Base-by-base conservation (phyloP, 2,797 vertebrate genomes). In the Poecilia gillii region DNA sequence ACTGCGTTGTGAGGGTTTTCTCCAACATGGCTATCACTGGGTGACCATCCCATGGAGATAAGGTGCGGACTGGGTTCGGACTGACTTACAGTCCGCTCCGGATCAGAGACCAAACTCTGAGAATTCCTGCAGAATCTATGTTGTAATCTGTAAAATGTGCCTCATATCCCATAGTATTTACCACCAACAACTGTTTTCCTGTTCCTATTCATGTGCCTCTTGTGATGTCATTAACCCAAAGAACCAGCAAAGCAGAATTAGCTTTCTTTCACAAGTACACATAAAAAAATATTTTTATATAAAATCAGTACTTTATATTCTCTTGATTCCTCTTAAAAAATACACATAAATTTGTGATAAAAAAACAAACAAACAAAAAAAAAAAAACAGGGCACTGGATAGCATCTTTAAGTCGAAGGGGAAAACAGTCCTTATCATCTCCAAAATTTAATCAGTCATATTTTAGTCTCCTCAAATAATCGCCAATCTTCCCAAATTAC, bases 401-500 rank as follows among this genome's bases (percentile, higher is more conserved):
- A 31, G 14, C 1, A n/a, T 9, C 62, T 41, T 72, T 31, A 72
- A 49, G 7, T 4, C 3, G 39, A 41, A 41, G 13, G 20, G 1
- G 6, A n/a, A 57, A 43, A 47, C 28, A 43, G 2, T 18, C 39
- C 11, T 20, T 39, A 57, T 51, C 33, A 33, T 14, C 46, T 51
- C 13, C 25, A 53, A 51, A 53, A 49, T 25, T 6, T 25, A 73
- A 25, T 6, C 72, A 23, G 0, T 25, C 36, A 41, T 18, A 4
- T 1, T 13, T 41, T 70, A 4, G 9, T 70, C 39, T 41, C 4
- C n/a, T n/a, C 68, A 71, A 28, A 71, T 71, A 62, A 28, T 31
- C 13, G 0, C 1, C n/a, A 31, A 70, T 70, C 43, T 66, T 72
- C 72, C 89, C 91, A 88, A 89, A 81, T 86, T 85, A 88, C 43